phyloP scores from a whole-genome alignment of 2,113 vertebrate species.

The Hemicordylus capensis region DNA sequence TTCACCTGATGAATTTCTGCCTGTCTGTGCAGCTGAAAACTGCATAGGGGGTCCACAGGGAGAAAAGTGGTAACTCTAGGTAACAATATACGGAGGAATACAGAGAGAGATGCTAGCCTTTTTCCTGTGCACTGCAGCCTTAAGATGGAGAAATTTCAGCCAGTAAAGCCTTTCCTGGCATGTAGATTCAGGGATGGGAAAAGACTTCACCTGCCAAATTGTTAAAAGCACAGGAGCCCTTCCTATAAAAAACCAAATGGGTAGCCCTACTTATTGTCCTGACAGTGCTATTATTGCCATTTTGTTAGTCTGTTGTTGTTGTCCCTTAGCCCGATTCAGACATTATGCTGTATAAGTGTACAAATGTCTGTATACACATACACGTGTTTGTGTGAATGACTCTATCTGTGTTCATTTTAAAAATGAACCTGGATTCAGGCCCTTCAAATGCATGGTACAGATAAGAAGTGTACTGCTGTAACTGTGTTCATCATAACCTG shows the following conservation, averaged over 20 bases:
- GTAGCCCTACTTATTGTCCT: background rate
- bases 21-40: background rate
- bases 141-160: background rate
- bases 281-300: no score
- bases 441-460: no score
- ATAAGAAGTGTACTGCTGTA: no score
- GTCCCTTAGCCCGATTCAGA: no score
- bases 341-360: background rate
- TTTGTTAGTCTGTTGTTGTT: no score
- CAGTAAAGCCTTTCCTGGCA: background rate
- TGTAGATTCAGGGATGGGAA: background rate
- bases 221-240: background rate
- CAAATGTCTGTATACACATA: background rate
- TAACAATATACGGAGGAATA: background rate
- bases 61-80: background rate
- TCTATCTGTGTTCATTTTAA: no score
- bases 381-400: no score
- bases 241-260: background rate
- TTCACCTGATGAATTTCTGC: background rate
- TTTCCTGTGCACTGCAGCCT: background rate
- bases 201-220: background rate
- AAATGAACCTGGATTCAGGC: no score
- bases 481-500: no score
- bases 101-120: no score
- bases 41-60: background rate